Evolutionary conservation across 2,888 invertebrate genomes (phyloP).

Genomic region (Malachius bipustulatus): DNA sequence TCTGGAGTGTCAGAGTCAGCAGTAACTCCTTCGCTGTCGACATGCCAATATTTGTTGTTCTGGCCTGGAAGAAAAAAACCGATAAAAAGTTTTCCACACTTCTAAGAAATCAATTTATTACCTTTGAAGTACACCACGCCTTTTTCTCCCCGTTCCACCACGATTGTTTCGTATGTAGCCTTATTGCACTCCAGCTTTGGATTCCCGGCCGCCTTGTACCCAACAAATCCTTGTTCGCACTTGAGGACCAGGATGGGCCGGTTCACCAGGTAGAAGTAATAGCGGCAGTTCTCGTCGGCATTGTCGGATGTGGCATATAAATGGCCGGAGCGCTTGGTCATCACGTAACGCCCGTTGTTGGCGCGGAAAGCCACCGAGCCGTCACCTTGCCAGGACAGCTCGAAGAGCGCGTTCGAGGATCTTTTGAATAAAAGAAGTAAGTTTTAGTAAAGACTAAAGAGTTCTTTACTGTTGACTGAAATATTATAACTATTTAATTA

Average conservation of each 20-base stretch:
- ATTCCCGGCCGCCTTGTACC: slow-evolving; percentile 67
- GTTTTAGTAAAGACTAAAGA: too few relatives aligned
- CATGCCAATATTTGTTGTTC: slow-evolving; percentile 90
- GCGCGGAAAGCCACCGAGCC: slow-evolving; percentile 87
- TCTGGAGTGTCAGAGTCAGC: slow-evolving; percentile 75
- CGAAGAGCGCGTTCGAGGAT: slow-evolving; percentile 86
- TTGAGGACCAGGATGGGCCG: slow-evolving; percentile 87
- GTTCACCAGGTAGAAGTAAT: slow-evolving; percentile 89
- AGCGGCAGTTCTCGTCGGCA: slow-evolving; percentile 81
- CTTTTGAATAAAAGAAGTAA: too few relatives aligned
- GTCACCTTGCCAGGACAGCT: slow-evolving; percentile 84
- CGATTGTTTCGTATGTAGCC: slow-evolving; percentile 85
- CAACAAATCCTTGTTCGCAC: slow-evolving; percentile 93
- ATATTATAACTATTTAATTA: too few relatives aligned
- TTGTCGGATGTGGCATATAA: slow-evolving; percentile 77
- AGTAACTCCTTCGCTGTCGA: slow-evolving; percentile 74
- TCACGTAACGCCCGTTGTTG: slow-evolving; percentile 87
- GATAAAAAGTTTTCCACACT: not conserved
- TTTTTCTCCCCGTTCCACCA: slow-evolving; percentile 78
- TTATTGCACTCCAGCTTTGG: slow-evolving; percentile 89
- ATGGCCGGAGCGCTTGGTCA: slow-evolving; percentile 89
- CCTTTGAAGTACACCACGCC: slow-evolving; percentile 88
- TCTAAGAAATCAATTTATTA: slow-evolving; percentile 32
- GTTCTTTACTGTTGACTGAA: too few relatives aligned
- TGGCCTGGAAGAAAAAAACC: slow-evolving; percentile 48